Conservation (phyloP, 1,140 invertebrate species). For the Cyphomyrmex costatus region DNA sequence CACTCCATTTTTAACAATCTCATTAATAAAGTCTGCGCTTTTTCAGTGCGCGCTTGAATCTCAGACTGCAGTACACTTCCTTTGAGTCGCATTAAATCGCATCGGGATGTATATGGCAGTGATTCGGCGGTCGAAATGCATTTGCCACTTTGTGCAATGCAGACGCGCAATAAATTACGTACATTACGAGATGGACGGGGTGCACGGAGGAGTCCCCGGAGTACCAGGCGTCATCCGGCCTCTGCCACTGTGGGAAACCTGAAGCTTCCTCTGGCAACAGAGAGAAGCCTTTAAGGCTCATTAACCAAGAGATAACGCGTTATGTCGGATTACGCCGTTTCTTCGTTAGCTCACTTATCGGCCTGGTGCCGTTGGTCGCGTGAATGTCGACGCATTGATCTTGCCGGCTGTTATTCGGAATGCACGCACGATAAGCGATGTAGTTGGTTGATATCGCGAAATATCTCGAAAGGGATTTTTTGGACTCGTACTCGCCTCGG, state of each 20-base stretch:
- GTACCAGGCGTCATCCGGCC: constrained; percentile 43
- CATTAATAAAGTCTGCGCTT: constrained; percentile 13
- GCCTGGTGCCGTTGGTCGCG: background rate
- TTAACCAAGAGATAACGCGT: constrained; percentile 71
- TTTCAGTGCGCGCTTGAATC: background rate
- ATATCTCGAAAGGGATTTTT: background rate
- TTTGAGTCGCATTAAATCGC: constrained; percentile 1
- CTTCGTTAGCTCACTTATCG: constrained; percentile 49
- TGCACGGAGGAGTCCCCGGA: background rate
- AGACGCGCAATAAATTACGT: constrained; percentile 59
- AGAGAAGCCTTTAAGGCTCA: constrained; percentile 61
- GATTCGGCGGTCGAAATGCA: constrained; percentile 38
- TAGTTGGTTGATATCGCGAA: background rate
- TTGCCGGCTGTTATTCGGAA: constrained; percentile 15
- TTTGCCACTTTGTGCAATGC: constrained; percentile 17
- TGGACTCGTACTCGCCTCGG: background rate
- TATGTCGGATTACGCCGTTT: constrained; percentile 61
- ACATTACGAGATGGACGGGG: constrained; percentile 48
- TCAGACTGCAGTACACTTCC: background rate
- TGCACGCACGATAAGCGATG: constrained; percentile 3
- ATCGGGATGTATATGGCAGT: constrained; percentile 8
- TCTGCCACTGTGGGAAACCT: constrained; percentile 59
- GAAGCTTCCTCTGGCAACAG: constrained; percentile 17
- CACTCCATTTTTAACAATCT: constrained; percentile 21
- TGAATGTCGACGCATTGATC: constrained; percentile 7